Percentiles rank a stretch among this genome's conserved stretches.
These are phyloP conservation scores for Anthrax anthrax DNA, from an alignment of 2,888 invertebrate genomes.

Conservation along the genomic window DNA sequence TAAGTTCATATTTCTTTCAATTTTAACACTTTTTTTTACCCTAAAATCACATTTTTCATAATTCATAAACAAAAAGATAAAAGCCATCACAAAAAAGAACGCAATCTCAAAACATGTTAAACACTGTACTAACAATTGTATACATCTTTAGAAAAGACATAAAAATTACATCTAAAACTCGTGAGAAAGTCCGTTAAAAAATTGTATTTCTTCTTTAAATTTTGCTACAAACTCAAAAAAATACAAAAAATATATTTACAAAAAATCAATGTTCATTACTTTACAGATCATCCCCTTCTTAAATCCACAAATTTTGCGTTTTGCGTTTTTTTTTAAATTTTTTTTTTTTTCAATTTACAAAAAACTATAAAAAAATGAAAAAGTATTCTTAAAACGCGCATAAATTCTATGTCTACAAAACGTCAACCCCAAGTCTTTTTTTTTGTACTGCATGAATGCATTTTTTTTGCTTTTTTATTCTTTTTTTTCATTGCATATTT, in stretches of 20 bases:
- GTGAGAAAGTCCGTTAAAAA: conserved; percentile 8
- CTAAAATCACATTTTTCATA: background rate
- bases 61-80: too few species aligned
- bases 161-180: too few species aligned
- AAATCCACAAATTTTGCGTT: background rate
- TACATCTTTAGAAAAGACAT: too few species aligned
- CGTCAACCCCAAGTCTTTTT: conserved; percentile 3
- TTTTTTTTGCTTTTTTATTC: conserved; percentile 2
- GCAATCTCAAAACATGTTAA: too few species aligned
- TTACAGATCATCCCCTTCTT: conserved; percentile 2
- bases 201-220: background rate
- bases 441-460: conserved; percentile 4
- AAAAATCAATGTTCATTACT: background rate
- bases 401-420: background rate
- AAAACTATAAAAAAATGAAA: background rate
- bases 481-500: too few species aligned
- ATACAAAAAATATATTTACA: background rate
- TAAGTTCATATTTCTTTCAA: too few species aligned
- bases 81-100: too few species aligned
- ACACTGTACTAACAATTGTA: too few species aligned
- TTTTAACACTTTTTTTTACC: background rate
- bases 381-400: too few species aligned
- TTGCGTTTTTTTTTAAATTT: too few species aligned
- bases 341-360: background rate
- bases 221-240: too few species aligned